phyloP scores from a whole-genome alignment of 2,888 invertebrate genomes.

The Dryocosmus kuriphilus region DNA sequence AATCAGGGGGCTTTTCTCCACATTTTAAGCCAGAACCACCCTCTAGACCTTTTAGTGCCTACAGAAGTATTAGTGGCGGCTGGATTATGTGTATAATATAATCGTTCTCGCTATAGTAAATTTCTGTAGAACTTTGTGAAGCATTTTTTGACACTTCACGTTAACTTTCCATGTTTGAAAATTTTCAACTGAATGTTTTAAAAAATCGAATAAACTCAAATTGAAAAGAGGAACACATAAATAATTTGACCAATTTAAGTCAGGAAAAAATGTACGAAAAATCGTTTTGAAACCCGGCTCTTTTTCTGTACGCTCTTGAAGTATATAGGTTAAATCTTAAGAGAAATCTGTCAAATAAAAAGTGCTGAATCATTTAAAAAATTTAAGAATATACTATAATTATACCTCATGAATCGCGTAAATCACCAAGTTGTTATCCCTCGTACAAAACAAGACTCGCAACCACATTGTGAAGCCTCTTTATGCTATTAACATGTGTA shows the following conservation, averaged over 20 bases:
- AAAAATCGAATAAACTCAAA: too few relatives aligned
- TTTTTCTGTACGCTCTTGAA: not conserved
- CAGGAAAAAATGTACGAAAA: not conserved
- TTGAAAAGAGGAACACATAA: too few relatives aligned
- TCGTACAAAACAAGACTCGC: constrained; percentile 7
- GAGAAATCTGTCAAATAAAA: not conserved
- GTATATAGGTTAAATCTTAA: not conserved
- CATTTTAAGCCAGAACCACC: too few relatives aligned
- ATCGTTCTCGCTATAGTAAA: constrained; percentile 14
- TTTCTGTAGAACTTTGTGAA: not conserved
- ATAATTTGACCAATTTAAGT: not conserved
- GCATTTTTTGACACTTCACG: not conserved
- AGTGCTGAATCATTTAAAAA: constrained; percentile 3
- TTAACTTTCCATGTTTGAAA: too few relatives aligned
- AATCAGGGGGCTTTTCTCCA: too few relatives aligned
- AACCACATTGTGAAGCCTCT: constrained; percentile 8
- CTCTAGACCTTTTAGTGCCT: too few relatives aligned
- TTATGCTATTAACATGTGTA: constrained; percentile 20
- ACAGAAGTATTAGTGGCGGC: too few relatives aligned
- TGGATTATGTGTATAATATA: constrained; percentile 39
- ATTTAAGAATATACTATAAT: constrained; percentile 16
- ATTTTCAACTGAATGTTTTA: too few relatives aligned
- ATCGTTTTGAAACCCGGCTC: not conserved
- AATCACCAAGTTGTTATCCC: constrained; percentile 31
- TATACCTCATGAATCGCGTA: constrained; percentile 25